Evolutionary conservation across 2,113 vertebrate genomes (phyloP).

Genomic region (Apeltes quadracus): DNA sequence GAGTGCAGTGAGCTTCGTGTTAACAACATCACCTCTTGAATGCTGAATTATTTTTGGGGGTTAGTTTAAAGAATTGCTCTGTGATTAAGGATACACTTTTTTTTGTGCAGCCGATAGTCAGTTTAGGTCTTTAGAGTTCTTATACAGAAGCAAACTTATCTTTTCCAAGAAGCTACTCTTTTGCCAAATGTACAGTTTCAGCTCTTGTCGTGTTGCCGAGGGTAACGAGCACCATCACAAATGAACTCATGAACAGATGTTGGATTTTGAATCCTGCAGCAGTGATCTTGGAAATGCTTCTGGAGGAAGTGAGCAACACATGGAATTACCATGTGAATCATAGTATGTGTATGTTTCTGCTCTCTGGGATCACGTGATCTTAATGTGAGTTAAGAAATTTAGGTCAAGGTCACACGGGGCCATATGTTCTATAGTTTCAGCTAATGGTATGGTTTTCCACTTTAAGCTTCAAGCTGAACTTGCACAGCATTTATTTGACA

Average conservation of each 20-base stretch:
- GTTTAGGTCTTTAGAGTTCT: background rate
- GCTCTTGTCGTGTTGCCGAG: background rate
- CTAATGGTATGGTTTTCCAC: constrained; percentile 46
- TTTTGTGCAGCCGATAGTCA: background rate
- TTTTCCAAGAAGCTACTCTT: background rate
- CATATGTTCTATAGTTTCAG: constrained; percentile 62
- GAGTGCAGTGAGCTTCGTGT: constrained; percentile 24
- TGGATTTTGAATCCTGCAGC: constrained; percentile 33
- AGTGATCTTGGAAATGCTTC: constrained; percentile 17
- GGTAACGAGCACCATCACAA: constrained; percentile 2
- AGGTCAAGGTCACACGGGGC: constrained; percentile 58
- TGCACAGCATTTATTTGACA: background rate
- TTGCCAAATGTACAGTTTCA: background rate
- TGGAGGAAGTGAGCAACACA: constrained; percentile 45
- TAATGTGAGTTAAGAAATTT: constrained; percentile 46
- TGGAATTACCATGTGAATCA: constrained; percentile 53
- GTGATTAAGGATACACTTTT: background rate
- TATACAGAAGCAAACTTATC: background rate
- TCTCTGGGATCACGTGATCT: constrained; percentile 43
- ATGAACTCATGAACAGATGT: constrained; percentile 49
- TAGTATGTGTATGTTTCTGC: constrained; percentile 8
- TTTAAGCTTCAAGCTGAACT: constrained; percentile 13
- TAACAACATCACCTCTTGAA: constrained; percentile 19
- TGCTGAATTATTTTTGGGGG: background rate
- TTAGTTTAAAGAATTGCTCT: background rate